Evolutionary conservation across 2,888 invertebrate genomes (phyloP), one percentile per base, ranked within the genome.

Genomic region (Steinernema scapterisci): DNA sequence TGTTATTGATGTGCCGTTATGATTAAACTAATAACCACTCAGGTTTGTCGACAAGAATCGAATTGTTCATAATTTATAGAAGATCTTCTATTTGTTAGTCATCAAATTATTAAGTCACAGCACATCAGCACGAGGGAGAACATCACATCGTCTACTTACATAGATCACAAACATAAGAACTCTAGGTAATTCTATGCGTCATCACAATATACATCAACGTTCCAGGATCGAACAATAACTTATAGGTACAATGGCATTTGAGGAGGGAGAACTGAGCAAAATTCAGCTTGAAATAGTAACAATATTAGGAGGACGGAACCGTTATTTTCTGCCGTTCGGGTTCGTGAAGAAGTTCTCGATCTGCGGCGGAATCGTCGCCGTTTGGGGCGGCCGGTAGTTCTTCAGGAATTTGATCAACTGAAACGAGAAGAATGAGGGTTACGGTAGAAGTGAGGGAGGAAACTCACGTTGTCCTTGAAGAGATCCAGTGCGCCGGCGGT

Each of bases 401-500:
- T 86, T 84, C 7, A 85, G 84, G 75, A 86, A 78, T 76, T 85
- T 84, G 72, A 85, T 78, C 71, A 86, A 84, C 85, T 85, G 80
- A 75, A 84, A 81, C 54, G 38, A 16, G 48, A 25, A 25, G 70
- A 16, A 9, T 38, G 3, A 38, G 9, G 25, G 9, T n/a, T 77
- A 25, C 19, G 21, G 70, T 78, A 3, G n/a, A 48, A 0, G 1
- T 43, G 1, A 75, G 19, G 5, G 16, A 5, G 5, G 1, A 45
- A 16, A 21, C 73, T 54, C 56, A 84, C 86, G 82, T 86, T 84
- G 76, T 86, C 86, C 74, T 86, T 87, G 73, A 86, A 80, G 56
- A 85, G 78, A 72, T 86, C 86, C 75, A 86, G 76, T n/a, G 86
- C 86, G 73, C 86, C 86, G 27, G 86, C 86, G 46, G 86, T 86